Conservation (phyloP, 2,113 vertebrate genomes). For the Psittacula cyanocephala region DNA sequence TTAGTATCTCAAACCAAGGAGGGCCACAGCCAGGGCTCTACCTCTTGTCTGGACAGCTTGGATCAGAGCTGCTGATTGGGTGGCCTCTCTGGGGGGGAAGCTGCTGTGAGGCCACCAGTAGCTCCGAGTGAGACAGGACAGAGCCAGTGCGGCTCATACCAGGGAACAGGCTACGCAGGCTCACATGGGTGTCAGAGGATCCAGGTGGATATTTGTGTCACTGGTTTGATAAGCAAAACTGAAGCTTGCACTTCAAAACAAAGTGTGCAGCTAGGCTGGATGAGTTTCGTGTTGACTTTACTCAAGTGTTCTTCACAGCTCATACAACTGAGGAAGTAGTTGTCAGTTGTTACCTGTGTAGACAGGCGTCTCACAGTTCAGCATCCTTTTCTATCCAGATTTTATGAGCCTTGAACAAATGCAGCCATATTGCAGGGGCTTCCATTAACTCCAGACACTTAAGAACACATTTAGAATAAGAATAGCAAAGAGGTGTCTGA, state of each 20-base stretch:
- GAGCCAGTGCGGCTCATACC: neutral
- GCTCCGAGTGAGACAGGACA: neutral
- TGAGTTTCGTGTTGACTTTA: neutral
- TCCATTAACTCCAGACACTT: neutral
- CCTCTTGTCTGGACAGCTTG: neutral
- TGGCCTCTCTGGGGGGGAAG: neutral
- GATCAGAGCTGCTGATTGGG: neutral
- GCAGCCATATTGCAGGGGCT: neutral
- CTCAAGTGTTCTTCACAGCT: neutral
- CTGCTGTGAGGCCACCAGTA: neutral
- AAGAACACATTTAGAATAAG: neutral
- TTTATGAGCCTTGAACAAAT: neutral
- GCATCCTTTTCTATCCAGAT: neutral
- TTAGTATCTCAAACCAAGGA: neutral
- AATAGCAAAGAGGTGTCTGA: neutral
- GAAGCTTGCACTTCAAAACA: neutral
- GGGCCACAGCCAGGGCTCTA: neutral
- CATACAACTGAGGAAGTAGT: neutral
- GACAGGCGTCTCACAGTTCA: neutral
- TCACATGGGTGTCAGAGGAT: accelerated
- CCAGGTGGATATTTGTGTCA: neutral
- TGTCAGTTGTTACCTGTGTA: neutral
- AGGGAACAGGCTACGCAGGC: neutral
- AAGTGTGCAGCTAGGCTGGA: neutral
- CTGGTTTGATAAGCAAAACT: neutral